Conservation (phyloP, 2,888 invertebrate species). For the Luffia ferchaultella region DNA sequence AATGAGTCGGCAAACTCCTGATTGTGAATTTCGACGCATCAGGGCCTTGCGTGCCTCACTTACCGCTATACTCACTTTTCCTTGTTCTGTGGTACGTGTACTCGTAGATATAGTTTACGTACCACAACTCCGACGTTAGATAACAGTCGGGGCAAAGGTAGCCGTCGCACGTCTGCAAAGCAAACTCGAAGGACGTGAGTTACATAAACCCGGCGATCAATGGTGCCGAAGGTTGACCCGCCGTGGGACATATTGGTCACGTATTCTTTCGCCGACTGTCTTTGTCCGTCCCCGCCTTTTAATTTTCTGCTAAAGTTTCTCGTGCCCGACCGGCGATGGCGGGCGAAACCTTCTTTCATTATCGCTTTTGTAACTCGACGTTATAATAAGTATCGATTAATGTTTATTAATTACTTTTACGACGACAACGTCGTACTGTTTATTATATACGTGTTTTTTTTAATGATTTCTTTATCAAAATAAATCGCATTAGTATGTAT, state of each 20-base stretch:
- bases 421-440: too few species aligned
- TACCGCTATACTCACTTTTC: too few species aligned
- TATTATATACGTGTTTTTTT: too few species aligned
- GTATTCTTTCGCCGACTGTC: slow-evolving; percentile 42
- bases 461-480: too few species aligned
- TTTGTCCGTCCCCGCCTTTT: slow-evolving; percentile 48
- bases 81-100: too few species aligned
- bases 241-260: slow-evolving; percentile 54
- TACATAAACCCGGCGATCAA: slow-evolving; percentile 42
- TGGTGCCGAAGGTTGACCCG: slow-evolving; percentile 23
- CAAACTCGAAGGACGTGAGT: slow-evolving; percentile 52
- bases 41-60: too few species aligned
- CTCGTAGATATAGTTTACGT: too few species aligned
- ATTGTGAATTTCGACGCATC: too few species aligned
- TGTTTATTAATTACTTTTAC: too few species aligned
- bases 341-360: neutral
- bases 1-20: too few species aligned
- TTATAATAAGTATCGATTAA: too few species aligned
- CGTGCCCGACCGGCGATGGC: neutral
- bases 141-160: slow-evolving; percentile 23
- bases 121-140: neutral
- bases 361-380: neutral
- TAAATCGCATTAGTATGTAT: too few species aligned
- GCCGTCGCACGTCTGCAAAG: slow-evolving; percentile 50
- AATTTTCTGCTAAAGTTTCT: slow-evolving; percentile 42